Base-by-base conservation (phyloP, 2,113 vertebrate genomes). In the Eclectus roratus region DNA sequence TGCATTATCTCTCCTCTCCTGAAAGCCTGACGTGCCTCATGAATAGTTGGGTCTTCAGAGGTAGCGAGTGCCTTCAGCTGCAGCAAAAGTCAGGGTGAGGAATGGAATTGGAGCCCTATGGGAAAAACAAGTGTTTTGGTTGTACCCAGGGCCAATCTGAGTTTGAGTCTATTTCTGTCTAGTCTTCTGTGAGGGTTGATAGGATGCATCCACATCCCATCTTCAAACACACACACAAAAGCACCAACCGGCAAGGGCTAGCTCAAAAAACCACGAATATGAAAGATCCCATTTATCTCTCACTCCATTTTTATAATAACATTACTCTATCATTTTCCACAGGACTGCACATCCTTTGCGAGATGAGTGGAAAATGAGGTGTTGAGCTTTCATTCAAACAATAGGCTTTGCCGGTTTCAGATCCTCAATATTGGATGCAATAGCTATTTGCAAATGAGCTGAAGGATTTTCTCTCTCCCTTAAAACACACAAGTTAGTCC, bases 61-160 rank as follows among this genome's bases (percentile, higher is more conserved):
- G n/a, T 35, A 17, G 80, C 3, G 11, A 81, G 47, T 9, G 18
- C 47, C 55, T 83, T 68, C 60, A 41, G 41, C 69, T 50, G 60
- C 79, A 60, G 27, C 1, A 4, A 49, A 73, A 18, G 23, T 60
- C 69, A 52, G 27, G 28, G 41, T 60, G 64, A 86, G 46, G 69
- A 74, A 68, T 6, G 33, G 55, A 72, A 77, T 6, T 43, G 76
- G 82, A 53, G 43, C 8, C 50, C 29, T 13, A 20, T 0, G 1
- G 65, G 16, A 28, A 81, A 77, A 77, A 18, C 3, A 21, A 35
- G 7, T 14, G 37, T 52, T 88, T 44, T 2, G 4, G 24, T 80
- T 28, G 47, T 3, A 11, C 16, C 17, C 47, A 37, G 10, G 0
- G 0, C 49, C 0, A 0, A 21, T 31, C 15, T 33, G 76, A 21